These are phyloP conservation scores for Pseudococcus longispinus DNA, from an alignment of 2,888 invertebrate genomes.

Conservation along the genomic window DNA sequence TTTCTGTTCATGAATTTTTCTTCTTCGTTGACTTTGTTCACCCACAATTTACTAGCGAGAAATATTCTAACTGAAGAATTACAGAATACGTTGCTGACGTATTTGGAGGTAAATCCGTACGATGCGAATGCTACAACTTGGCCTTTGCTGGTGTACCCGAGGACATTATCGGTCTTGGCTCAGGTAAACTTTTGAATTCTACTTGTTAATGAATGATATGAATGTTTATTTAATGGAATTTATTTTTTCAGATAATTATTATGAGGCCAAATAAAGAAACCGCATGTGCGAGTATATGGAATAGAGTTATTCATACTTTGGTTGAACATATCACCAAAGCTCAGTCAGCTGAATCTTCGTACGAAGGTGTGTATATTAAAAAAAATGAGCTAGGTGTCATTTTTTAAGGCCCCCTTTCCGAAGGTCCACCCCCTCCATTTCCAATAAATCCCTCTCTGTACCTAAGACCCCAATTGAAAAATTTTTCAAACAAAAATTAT, in stretches of 20 bases:
- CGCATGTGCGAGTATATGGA: conserved; percentile 90
- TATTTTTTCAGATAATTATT: conserved; percentile 63
- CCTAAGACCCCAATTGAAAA: no score
- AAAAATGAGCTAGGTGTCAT: no score
- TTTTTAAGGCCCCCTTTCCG: no score
- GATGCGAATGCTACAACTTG: conserved; percentile 70
- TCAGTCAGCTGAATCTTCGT: conserved; percentile 71
- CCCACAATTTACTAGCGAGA: conserved; percentile 77
- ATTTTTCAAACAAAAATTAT: no score
- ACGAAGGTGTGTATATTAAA: conserved; percentile 68
- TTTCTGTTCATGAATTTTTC: conserved; percentile 71
- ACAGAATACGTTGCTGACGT: conserved; percentile 75
- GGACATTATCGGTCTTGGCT: conserved; percentile 82
- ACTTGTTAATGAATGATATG: neutral
- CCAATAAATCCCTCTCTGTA: no score
- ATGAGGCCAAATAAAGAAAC: conserved; percentile 87
- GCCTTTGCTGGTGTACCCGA: conserved; percentile 79
- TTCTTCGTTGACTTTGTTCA: conserved; percentile 77
- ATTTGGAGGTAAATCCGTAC: conserved; percentile 74
- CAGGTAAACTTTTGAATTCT: conserved; percentile 66
- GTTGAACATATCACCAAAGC: conserved; percentile 80
- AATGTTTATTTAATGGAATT: neutral
- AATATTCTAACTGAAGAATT: conserved; percentile 72
- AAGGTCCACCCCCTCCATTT: no score
- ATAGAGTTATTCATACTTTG: conserved; percentile 84